phyloP scores from a whole-genome alignment of 2,113 vertebrate species.

The Phylloscopus trochiloides region DNA sequence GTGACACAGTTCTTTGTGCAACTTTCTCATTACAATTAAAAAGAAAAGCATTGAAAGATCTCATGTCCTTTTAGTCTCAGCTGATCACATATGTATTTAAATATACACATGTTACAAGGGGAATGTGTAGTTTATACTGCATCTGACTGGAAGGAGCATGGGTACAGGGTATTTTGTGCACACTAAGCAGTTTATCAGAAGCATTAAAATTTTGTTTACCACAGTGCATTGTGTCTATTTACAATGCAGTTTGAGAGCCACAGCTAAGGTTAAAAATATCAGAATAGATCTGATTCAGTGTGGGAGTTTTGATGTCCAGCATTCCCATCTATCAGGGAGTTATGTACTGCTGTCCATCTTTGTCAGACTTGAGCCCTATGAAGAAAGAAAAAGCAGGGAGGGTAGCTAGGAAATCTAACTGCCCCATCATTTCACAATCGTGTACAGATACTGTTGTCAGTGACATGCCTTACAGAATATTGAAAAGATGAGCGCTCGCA shows the following conservation, averaged over 20 bases:
- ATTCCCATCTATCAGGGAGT: neutral
- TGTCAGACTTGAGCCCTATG: fast-evolving
- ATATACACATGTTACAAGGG: neutral
- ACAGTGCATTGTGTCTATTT: neutral
- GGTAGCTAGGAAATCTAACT: neutral
- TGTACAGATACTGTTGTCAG: neutral
- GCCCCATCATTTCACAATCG: neutral
- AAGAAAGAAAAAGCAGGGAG: neutral
- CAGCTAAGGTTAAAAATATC: neutral
- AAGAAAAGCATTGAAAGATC: neutral
- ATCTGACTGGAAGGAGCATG: neutral
- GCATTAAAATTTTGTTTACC: neutral
- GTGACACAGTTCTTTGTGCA: neutral
- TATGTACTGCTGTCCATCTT: neutral
- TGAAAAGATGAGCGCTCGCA: neutral
- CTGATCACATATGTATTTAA: neutral
- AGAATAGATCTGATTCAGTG: neutral
- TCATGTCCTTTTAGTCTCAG: neutral
- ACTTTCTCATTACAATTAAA: neutral
- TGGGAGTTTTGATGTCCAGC: neutral
- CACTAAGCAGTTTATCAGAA: neutral
- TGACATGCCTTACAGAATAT: neutral
- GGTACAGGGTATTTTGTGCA: neutral
- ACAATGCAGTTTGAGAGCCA: neutral
- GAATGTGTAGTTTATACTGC: neutral